Evolutionary conservation across 2,888 invertebrate species (phyloP).

Genomic region (Eucera pruinosa): DNA sequence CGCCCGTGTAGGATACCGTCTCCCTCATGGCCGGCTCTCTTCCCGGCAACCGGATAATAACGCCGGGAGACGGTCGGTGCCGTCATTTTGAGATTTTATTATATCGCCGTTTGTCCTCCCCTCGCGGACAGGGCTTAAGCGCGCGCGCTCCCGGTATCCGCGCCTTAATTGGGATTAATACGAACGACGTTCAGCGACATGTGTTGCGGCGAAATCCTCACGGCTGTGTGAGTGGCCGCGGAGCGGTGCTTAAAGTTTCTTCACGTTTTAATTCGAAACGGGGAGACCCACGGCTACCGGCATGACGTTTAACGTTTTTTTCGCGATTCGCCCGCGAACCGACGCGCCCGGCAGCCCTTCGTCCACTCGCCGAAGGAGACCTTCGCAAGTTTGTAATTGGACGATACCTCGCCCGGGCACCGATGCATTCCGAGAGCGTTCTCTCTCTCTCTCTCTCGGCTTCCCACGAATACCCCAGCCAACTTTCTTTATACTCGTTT

Average conservation of each 20-base stretch:
- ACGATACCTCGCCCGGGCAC: conserved; percentile 22
- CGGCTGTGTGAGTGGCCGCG: background rate
- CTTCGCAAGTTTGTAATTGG: conserved; percentile 52
- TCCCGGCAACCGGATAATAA: conserved; percentile 73
- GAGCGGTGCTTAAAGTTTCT: conserved; percentile 57
- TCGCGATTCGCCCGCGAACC: conserved; percentile 6
- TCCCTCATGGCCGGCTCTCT: conserved; percentile 51
- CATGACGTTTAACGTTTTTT: conserved; percentile 22
- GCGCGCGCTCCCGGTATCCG: conserved; percentile 45
- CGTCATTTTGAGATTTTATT: conserved; percentile 79
- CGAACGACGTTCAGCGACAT: conserved; percentile 56
- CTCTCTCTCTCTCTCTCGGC: too few species aligned
- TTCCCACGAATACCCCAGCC: too few species aligned
- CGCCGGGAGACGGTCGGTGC: conserved; percentile 68
- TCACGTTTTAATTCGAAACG: conserved; percentile 64
- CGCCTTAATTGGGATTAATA: conserved; percentile 72
- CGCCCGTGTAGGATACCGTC: conserved; percentile 60
- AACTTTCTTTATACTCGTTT: too few species aligned
- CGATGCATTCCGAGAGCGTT: conserved; percentile 12
- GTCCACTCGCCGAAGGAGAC: background rate
- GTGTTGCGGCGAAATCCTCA: conserved; percentile 19
- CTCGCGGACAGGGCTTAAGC: conserved; percentile 37
- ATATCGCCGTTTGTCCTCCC: conserved; percentile 65
- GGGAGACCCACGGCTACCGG: conserved; percentile 21
- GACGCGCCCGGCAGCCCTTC: background rate